phyloP scores from a whole-genome alignment of 2,113 vertebrate species.

The Chionis minor region DNA sequence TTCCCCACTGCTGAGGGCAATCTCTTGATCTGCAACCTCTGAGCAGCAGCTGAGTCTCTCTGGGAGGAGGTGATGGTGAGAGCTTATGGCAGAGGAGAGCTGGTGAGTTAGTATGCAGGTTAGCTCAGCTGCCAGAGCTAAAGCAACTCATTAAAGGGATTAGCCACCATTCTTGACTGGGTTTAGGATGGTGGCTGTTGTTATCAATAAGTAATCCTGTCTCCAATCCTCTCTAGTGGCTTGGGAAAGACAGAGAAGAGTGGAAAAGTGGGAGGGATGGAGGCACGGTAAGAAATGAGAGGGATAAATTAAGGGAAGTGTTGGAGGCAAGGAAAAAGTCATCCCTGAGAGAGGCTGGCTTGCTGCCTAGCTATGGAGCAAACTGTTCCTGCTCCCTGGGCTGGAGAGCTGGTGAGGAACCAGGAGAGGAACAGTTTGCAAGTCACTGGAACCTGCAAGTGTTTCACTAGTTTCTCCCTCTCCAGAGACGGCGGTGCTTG shows the following conservation, averaged over 20 bases:
- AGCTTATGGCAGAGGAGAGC: neutral
- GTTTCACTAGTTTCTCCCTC: neutral
- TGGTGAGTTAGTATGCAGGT: neutral
- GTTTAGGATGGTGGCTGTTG: constrained; percentile 17
- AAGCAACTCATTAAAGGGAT: constrained; percentile 51
- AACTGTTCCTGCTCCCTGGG: neutral
- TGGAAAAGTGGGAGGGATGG: neutral
- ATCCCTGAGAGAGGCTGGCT: neutral
- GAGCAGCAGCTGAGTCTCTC: neutral
- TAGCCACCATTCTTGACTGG: constrained; percentile 12
- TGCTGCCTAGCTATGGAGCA: neutral
- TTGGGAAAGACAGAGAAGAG: neutral
- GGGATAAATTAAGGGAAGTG: neutral
- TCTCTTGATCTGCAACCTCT: neutral
- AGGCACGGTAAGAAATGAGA: neutral
- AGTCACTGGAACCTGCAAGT: neutral
- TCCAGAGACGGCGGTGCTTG: neutral
- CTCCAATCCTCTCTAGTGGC: constrained; percentile 7
- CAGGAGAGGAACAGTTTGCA: neutral
- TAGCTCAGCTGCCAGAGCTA: constrained; percentile 5
- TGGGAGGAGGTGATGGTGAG: neutral
- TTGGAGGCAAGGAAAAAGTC: neutral
- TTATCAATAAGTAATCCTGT: constrained; percentile 42
- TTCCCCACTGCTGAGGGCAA: neutral
- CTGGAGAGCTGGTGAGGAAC: neutral